A percentile compares a stretch with the other conserved stretches of the same genome.
These are phyloP conservation scores for Astatotilapia flaviijosephi DNA, from an alignment of 2,113 vertebrate species.

Conservation along the genomic window DNA sequence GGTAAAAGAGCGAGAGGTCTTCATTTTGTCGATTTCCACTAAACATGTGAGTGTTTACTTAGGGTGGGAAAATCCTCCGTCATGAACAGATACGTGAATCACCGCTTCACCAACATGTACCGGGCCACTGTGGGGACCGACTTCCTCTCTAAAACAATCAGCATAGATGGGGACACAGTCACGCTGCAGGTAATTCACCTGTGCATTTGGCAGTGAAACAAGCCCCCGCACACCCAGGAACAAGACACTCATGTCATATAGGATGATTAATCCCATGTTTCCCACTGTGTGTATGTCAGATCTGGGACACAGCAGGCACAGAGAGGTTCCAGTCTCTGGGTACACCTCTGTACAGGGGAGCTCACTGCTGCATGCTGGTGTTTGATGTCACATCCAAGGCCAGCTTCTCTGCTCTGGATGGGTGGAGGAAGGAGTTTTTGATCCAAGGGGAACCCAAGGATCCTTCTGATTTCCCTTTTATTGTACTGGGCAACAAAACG, in stretches of 20 bases:
- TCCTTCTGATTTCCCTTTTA: conserved; percentile 51
- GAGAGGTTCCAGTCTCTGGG: conserved; percentile 67
- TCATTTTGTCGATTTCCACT: background rate
- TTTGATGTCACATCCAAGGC: conserved; percentile 57
- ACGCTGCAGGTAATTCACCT: conserved; percentile 46
- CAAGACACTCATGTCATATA: background rate
- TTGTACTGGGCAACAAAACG: conserved; percentile 64
- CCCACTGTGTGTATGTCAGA: conserved; percentile 7
- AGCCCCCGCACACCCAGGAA: background rate
- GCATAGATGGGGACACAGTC: conserved; percentile 14
- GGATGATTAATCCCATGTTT: background rate
- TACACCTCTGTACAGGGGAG: conserved; percentile 39
- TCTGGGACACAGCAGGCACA: conserved; percentile 64
- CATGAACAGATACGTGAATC: conserved; percentile 63
- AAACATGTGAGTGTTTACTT: background rate
- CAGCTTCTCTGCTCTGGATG: conserved; percentile 49
- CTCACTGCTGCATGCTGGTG: conserved; percentile 60
- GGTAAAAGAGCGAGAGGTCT: background rate
- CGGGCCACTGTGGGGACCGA: conserved; percentile 57
- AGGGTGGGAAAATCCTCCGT: conserved; percentile 68
- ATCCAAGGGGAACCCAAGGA: conserved; percentile 40
- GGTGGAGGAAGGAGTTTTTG: conserved; percentile 63
- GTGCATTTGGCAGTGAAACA: background rate
- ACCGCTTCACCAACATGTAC: conserved; percentile 56
- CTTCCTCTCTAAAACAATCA: conserved; percentile 59